Conservation (phyloP, 2,888 invertebrate species). For the Merodon equestris region DNA sequence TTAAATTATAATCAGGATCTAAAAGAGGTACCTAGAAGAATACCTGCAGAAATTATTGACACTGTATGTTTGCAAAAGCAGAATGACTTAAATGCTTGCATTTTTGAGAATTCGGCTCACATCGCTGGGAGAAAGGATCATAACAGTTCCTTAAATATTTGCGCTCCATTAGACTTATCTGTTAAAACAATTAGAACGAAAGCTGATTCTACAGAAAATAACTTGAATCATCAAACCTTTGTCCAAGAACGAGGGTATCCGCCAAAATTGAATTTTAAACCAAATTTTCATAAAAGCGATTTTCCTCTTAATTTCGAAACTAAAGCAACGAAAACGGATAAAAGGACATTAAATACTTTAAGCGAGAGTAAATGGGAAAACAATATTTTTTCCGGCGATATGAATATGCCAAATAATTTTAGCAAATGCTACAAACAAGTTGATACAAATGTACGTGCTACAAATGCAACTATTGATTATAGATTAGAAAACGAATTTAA, state of each 20-base stretch:
- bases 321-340: neutral
- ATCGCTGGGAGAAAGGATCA: too few relatives aligned
- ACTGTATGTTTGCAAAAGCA: too few relatives aligned
- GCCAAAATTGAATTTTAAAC: constrained; percentile 89
- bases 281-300: constrained; percentile 81
- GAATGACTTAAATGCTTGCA: too few relatives aligned
- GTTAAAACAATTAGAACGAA: constrained; percentile 93
- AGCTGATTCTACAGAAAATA: constrained; percentile 88
- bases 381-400: neutral
- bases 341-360: too few relatives aligned
- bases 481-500: constrained; percentile 6
- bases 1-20: constrained; percentile 72
- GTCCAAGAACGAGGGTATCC: constrained; percentile 77
- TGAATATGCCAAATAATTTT: neutral
- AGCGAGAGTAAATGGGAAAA: too few relatives aligned
- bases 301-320: neutral
- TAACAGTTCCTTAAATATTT: neutral
- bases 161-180: constrained; percentile 90
- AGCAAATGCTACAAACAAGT: neutral
- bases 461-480: neutral
- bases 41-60: too few relatives aligned
- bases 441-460: neutral
- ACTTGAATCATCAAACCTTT: constrained; percentile 34
- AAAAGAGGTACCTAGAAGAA: constrained; percentile 47
- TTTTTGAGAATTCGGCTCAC: too few relatives aligned